Conservation (phyloP, 2,113 vertebrate species). For the Callospermophilus lateralis region DNA sequence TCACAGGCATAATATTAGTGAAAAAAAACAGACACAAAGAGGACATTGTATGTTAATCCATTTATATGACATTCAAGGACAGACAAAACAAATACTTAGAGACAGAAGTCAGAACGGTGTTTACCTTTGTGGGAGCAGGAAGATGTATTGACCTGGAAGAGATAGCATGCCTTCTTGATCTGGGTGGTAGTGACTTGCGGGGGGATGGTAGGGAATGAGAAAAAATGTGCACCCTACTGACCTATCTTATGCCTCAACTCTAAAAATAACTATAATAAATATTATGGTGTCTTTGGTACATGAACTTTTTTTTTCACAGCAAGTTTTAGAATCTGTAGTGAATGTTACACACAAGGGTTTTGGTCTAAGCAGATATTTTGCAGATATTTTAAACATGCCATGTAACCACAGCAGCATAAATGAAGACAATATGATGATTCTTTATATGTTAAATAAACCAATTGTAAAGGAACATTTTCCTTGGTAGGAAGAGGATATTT, state of each 20-base stretch:
- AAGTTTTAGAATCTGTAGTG: neutral
- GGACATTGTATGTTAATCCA: neutral
- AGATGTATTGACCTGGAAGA: neutral
- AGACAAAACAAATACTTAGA: neutral
- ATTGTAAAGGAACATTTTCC: neutral
- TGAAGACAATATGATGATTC: neutral
- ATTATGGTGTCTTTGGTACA: neutral
- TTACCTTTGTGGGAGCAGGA: neutral
- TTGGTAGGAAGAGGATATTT: neutral
- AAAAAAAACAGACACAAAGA: neutral
- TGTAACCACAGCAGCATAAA: neutral
- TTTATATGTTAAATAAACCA: neutral
- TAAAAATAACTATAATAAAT: neutral
- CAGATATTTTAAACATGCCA: neutral
- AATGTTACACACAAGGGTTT: neutral
- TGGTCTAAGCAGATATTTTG: neutral
- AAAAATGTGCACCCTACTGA: neutral
- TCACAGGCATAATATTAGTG: neutral
- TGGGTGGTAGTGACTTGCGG: neutral
- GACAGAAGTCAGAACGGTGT: neutral
- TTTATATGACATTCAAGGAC: neutral
- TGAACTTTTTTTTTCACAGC: neutral
- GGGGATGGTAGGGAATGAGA: neutral
- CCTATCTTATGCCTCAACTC: neutral
- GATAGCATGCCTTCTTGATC: neutral